A percentile compares a stretch with the other conserved stretches of the same genome.
Evolutionary conservation across 2,113 vertebrate species (phyloP).

Genomic region (Drymodes brunneopygia): DNA sequence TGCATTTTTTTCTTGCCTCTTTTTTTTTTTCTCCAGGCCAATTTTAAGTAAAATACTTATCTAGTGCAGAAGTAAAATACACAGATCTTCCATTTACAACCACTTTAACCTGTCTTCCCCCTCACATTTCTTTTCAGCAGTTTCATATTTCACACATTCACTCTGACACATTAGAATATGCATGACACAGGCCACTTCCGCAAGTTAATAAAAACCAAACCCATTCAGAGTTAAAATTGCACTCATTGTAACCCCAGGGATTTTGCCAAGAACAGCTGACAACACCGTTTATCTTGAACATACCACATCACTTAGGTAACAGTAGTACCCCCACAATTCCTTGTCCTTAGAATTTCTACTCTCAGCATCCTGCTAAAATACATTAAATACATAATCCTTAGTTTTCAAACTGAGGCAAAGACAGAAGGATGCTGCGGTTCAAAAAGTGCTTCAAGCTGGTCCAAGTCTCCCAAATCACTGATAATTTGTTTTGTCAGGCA

Average conservation of each 20-base stretch:
- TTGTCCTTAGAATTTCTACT: background rate
- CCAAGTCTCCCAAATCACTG: background rate
- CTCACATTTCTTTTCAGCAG: background rate
- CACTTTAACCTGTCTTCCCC: background rate
- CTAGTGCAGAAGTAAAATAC: background rate
- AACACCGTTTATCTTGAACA: slow-evolving; percentile 21
- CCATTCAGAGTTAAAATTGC: background rate
- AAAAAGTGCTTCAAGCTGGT: slow-evolving; percentile 3
- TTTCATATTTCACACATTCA: background rate
- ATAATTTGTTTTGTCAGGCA: slow-evolving; percentile 24
- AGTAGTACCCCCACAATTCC: background rate
- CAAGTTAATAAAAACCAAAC: background rate
- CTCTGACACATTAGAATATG: background rate
- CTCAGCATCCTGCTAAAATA: background rate
- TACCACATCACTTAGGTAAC: slow-evolving; percentile 5
- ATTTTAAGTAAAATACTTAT: background rate
- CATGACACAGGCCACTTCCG: background rate
- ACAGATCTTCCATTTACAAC: background rate
- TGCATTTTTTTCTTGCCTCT: background rate
- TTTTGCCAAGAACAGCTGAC: slow-evolving; percentile 23
- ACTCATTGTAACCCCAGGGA: background rate
- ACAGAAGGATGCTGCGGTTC: slow-evolving; percentile 5
- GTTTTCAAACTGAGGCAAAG: background rate
- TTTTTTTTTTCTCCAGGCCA: background rate
- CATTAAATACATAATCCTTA: background rate